Base-by-base conservation (phyloP, 2,113 vertebrate genomes). In the Cephalopterus ornatus region DNA sequence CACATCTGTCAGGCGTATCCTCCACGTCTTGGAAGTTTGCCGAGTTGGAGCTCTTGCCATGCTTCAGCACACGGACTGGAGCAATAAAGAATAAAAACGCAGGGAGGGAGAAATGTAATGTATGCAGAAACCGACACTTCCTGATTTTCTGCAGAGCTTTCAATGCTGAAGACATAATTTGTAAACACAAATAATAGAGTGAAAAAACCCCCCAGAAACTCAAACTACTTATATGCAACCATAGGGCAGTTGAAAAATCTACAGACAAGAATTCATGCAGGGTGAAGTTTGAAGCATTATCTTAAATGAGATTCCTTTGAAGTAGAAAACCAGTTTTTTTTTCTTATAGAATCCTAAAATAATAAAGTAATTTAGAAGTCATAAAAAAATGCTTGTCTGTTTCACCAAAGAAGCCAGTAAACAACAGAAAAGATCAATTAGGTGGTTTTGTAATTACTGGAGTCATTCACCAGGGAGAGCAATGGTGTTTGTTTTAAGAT, bases 1-100 rank as follows among this genome's bases (percentile, higher is more conserved):
- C 97, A 89, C 97, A 97, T 98, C 98, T 97, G 93, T 98, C 98
- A 98, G 97, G 95, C 74, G 56, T 49, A 95, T 97, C 97, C 97
- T 98, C 97, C 16, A 49, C 90, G 41, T 97, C 97, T 89, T 97
- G 98, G 95, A 97, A 97, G 95, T 97, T 93, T 96, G 98, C 98
- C 70, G 96, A 98, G 96, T 96, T 97, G 94, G 97, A 98, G 97
- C 89, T 90, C 95, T 95, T 97, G 95, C 97, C 98, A 97, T 95
- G 97, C 97, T 98, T 97, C 97, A 97, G 95, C 59, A 79, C 97
- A 84, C 97, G 89, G 39, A 75, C 74, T 89, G 78, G 10, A 75
- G 44, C 75, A 90, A 73, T 19, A 79, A 46, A 93, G 83, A 89
- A 85, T 9, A 55, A 86, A 74, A 92, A 75, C 41, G n/a, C 23